phyloP scores from a whole-genome alignment of 2,797 vertebrate species.

The Aselliscus stoliczkanus region DNA sequence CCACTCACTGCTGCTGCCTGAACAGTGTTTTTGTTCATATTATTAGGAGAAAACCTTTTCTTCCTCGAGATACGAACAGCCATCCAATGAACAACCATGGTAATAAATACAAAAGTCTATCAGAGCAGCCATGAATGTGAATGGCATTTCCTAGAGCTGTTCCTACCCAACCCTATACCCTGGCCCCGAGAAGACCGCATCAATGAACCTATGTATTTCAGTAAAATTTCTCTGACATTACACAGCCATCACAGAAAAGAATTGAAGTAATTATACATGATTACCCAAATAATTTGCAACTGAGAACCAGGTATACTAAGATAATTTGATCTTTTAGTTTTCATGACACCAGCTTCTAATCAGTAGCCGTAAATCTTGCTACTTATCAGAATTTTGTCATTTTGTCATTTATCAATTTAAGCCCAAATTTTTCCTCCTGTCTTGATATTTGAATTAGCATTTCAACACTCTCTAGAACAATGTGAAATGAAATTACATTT shows the following conservation, averaged over 20 bases:
- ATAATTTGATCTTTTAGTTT: slow-evolving; percentile 60
- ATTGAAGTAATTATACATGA: slow-evolving; percentile 64
- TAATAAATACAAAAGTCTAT: too few species aligned
- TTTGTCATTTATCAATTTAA: slow-evolving; percentile 64
- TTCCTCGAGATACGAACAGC: not conserved
- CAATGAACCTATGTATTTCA: not conserved
- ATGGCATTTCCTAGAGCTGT: not conserved
- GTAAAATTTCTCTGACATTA: slow-evolving; percentile 45
- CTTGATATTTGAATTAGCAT: slow-evolving; percentile 68
- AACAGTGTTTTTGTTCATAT: not conserved
- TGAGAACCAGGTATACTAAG: not conserved
- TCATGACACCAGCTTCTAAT: not conserved
- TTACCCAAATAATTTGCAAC: slow-evolving; percentile 56
- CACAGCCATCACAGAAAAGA: slow-evolving; percentile 51
- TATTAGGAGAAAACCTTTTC: not conserved
- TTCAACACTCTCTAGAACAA: slow-evolving; percentile 60
- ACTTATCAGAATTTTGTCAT: slow-evolving; percentile 63
- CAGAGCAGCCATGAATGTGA: not conserved
- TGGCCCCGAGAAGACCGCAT: not conserved
- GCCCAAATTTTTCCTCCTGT: slow-evolving; percentile 61
- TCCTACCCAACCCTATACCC: not conserved
- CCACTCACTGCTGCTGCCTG: too few species aligned
- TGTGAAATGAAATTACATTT: slow-evolving; percentile 73
- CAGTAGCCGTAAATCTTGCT: slow-evolving; percentile 52
- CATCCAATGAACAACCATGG: not conserved